Conservation (phyloP, 2,797 vertebrate genomes). For the Pangasius mekongensis region DNA sequence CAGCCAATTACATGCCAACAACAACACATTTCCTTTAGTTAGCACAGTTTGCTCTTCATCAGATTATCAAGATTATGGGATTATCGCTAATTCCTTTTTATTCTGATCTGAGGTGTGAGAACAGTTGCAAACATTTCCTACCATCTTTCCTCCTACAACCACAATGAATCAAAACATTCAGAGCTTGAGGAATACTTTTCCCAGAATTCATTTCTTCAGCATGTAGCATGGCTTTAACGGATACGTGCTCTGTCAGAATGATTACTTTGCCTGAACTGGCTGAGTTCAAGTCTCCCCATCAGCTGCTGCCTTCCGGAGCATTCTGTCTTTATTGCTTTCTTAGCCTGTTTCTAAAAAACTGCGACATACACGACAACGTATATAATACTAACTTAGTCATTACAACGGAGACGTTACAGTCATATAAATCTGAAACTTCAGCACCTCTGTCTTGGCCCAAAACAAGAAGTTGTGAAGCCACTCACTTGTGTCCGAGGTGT, state of each 20-base stretch:
- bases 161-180: neutral
- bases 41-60: neutral
- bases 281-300: constrained; percentile 12
- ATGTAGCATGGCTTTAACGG: constrained; percentile 59
- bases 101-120: neutral
- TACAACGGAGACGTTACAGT: neutral
- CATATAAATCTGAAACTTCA: neutral
- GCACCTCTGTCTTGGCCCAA: neutral
- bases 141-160: neutral
- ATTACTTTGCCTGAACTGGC: constrained; percentile 64
- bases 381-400: neutral
- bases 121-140: neutral
- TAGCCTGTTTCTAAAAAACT: neutral
- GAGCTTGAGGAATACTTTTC: constrained; percentile 53
- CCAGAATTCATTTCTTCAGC: constrained; percentile 67
- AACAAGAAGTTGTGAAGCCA: constrained; percentile 45
- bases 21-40: neutral
- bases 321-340: neutral
- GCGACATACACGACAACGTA: neutral
- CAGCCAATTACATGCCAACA: neutral
- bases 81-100: neutral
- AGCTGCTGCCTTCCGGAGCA: neutral
- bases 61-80: neutral
- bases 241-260: constrained; percentile 63
- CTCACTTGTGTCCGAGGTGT: constrained; percentile 98